Evolutionary conservation across 2,113 vertebrate genomes (phyloP).

Genomic region (Larimichthys polyactis): DNA sequence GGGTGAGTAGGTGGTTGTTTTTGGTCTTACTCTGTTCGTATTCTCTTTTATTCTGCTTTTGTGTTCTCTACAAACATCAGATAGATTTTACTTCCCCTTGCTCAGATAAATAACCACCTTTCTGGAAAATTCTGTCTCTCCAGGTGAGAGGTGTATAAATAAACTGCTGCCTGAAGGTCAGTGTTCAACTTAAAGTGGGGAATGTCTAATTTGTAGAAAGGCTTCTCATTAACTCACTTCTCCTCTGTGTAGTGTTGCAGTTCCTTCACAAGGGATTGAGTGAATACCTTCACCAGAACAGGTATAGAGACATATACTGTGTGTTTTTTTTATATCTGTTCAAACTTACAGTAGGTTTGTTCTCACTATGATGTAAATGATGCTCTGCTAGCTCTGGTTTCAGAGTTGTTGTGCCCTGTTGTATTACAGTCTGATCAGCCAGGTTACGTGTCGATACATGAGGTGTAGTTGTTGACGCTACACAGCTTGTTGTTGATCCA

Average conservation of each 20-base stretch:
- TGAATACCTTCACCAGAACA: conserved; percentile 89
- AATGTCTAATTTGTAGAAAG: neutral
- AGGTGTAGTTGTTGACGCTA: neutral
- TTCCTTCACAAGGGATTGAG: conserved; percentile 88
- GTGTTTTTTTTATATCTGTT: neutral
- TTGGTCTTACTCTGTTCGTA: neutral
- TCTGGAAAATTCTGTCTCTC: conserved; percentile 1
- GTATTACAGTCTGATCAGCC: neutral
- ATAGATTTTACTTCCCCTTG: neutral
- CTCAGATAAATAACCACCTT: neutral
- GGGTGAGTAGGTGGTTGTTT: conserved; percentile 79
- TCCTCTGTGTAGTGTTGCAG: conserved; percentile 85
- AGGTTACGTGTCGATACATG: neutral
- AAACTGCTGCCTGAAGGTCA: conserved; percentile 89
- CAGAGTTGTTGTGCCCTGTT: neutral
- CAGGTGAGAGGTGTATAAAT: conserved; percentile 89
- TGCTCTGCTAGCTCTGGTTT: too few relatives aligned
- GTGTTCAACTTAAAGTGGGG: neutral
- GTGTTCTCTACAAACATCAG: neutral
- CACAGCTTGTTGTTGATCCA: neutral
- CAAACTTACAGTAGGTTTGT: neutral
- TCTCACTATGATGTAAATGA: too few relatives aligned
- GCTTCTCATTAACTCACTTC: conserved; percentile 16
- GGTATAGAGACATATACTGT: conserved; percentile 76
- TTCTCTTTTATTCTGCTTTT: neutral